Conservation (phyloP, 2,888 invertebrate species). For the Timandra comae region DNA sequence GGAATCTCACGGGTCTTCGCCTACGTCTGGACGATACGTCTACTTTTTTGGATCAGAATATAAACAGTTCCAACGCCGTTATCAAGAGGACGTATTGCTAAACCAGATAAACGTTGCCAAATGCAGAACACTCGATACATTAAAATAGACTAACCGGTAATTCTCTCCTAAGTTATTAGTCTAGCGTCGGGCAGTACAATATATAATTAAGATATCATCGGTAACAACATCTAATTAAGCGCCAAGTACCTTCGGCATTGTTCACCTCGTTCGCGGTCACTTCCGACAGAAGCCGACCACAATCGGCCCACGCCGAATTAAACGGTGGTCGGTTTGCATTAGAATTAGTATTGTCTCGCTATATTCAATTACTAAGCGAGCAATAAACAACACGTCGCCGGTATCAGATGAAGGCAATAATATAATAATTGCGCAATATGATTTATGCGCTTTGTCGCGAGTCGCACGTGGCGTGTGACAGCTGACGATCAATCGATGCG, state of each 20-base stretch:
- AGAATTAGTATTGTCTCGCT: constrained; percentile 38
- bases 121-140: too few relatives aligned
- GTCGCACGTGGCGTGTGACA: constrained; percentile 27
- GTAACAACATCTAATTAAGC: constrained; percentile 27
- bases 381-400: constrained; percentile 20
- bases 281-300: constrained; percentile 52
- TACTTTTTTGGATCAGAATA: constrained; percentile 28
- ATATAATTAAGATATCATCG: constrained; percentile 19
- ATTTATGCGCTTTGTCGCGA: constrained; percentile 43
- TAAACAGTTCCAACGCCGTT: constrained; percentile 20
- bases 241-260: constrained; percentile 26
- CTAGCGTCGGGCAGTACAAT: constrained; percentile 7
- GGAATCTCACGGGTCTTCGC: constrained; percentile 50
- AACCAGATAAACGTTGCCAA: constrained; percentile 10
- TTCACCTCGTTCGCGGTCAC: constrained; percentile 29
- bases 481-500: constrained; percentile 29
- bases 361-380: constrained; percentile 34
- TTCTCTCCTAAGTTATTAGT: background rate
- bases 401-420: constrained; percentile 22
- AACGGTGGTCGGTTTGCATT: constrained; percentile 50
- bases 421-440: constrained; percentile 45
- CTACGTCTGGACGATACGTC: constrained; percentile 25
- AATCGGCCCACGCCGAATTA: constrained; percentile 54
- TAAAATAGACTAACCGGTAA: constrained; percentile 7
- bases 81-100: too few relatives aligned